Evolutionary conservation across 1,140 invertebrate genomes (phyloP).

Genomic region (Lycorma delicatula): DNA sequence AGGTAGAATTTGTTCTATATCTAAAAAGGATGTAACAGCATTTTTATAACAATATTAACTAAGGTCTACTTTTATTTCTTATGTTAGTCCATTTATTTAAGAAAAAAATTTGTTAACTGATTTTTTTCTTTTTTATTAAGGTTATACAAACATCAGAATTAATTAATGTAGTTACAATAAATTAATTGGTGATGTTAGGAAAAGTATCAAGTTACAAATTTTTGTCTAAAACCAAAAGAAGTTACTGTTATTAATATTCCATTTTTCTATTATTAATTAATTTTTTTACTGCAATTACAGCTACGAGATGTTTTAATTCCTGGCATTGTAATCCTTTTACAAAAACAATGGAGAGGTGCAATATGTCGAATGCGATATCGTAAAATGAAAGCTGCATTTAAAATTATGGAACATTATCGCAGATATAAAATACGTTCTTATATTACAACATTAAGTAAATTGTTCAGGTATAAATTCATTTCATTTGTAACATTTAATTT

Average conservation of each 20-base stretch:
- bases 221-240: background rate
- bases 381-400: slow-evolving; percentile 72
- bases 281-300: slow-evolving; percentile 32
- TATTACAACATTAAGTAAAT: slow-evolving; percentile 54
- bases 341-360: slow-evolving; percentile 87
- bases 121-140: no score
- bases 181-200: background rate
- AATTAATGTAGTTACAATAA: background rate
- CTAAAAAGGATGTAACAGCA: no score
- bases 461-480: slow-evolving; percentile 45
- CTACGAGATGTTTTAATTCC: slow-evolving; percentile 73
- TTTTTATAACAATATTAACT: no score
- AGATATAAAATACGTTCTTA: slow-evolving; percentile 77
- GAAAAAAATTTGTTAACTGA: no score
- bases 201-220: background rate
- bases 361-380: slow-evolving; percentile 69
- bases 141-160: no score
- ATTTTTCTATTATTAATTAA: background rate
- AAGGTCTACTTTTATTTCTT: no score
- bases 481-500: background rate
- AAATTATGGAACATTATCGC: slow-evolving; percentile 75
- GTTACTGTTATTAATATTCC: background rate
- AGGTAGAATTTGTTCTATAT: no score
- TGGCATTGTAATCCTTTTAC: slow-evolving; percentile 80
- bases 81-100: no score